Base-by-base conservation (phyloP, 37 sponge, comb jelly and placozoan species). In the Mnemiopsis leidyi region DNA sequence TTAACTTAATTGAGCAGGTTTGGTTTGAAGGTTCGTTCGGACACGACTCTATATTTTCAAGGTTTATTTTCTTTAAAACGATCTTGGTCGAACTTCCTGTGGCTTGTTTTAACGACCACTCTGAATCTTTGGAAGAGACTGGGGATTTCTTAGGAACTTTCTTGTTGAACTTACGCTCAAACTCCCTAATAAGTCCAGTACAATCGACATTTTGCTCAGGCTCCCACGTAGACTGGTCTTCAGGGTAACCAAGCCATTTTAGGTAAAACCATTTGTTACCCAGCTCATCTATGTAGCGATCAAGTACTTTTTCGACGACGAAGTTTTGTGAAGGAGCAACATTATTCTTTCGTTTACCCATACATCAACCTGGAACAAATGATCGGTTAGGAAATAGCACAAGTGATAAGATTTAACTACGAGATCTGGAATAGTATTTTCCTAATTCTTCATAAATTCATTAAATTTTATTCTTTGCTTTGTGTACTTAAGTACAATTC, bases 191-290 rank as follows among this genome's bases (percentile, higher is more conserved):
- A 0, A 96, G 92, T 3, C 94, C 95, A 0, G 94, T 93, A 90
- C 96, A 97, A 92, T 95, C 94, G 23, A 95, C 77, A 32, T 96
- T 95, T n/a, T 94, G 94, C 24, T 93, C 94, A 0, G 95, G 95
- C 93, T 97, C 98, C 98, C 98, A 97, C 0, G 98, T 97, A 37
- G 95, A 95, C 0, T 97, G 95, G 0, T 92, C 82, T 0, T 94
- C 93, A 0, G 92, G 83, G 37, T 95, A 97, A 9, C 95, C 95
- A 26, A 83, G 92, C 98, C 98, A 97, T 67, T 96, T 97, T 23
- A 97, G 93, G 29, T 82, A 77, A 68, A 96, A 97, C 93, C 90
- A 85, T 39, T 85, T 85, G 28, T 85, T 85, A 1, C 90, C 90
- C 0, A 85, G 39, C 48, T 85, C 90, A 85, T 85, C 90, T 9